Evolutionary conservation across 2,113 vertebrate genomes (phyloP).

Genomic region (Rhynchomys soricoides): DNA sequence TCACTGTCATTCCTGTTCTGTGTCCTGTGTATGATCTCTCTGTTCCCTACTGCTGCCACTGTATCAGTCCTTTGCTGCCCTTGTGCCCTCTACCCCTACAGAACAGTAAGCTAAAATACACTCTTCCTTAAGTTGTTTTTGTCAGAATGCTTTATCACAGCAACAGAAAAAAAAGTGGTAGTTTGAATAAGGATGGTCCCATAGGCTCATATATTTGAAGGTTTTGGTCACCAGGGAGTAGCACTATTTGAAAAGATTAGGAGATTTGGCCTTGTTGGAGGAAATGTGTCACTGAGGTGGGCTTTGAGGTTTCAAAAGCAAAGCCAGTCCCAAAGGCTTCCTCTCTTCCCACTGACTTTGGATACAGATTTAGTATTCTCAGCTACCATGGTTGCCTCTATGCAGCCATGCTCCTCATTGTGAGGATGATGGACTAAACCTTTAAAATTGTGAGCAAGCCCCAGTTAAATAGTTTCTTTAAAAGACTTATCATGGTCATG

Average conservation of each 20-base stretch:
- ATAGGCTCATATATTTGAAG: background rate
- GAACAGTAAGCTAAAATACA: background rate
- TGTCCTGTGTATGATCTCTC: background rate
- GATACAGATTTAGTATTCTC: background rate
- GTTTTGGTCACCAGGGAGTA: background rate
- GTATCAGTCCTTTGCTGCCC: background rate
- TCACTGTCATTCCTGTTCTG: background rate
- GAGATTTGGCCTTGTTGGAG: background rate
- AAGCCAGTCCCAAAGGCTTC: background rate
- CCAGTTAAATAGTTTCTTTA: background rate
- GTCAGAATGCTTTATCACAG: background rate
- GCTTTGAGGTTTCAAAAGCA: background rate
- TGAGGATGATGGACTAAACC: background rate
- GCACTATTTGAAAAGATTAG: background rate
- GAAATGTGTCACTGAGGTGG: background rate
- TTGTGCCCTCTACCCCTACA: background rate
- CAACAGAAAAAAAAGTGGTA: background rate
- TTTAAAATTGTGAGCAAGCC: background rate
- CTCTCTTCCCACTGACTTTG: background rate
- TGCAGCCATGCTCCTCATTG: background rate
- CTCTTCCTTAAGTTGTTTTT: background rate
- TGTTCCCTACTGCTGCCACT: background rate
- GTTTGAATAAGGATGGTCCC: background rate
- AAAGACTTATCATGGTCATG: background rate
- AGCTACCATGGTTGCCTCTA: background rate